phyloP scores from a whole-genome alignment of 2,113 vertebrate species.

The Odontophorus gujanensis region DNA sequence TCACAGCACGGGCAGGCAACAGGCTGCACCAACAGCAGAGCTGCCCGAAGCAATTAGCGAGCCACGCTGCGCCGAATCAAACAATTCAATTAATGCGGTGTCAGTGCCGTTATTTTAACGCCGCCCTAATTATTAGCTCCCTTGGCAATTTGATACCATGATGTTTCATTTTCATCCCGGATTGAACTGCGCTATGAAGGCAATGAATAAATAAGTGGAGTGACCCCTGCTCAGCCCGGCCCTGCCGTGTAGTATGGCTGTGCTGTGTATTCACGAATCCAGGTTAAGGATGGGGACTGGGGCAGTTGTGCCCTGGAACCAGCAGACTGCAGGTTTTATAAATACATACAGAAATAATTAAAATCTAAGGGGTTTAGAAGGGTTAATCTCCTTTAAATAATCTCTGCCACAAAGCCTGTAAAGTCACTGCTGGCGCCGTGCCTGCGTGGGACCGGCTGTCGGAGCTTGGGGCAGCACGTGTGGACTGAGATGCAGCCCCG shows the following conservation, averaged over 20 bases:
- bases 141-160: slow-evolving; percentile 18
- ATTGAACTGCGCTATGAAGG: neutral
- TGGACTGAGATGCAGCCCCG: neutral
- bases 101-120: slow-evolving; percentile 11
- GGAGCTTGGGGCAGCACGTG: slow-evolving; percentile 73
- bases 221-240: neutral
- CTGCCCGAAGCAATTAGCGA: neutral
- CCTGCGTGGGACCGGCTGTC: slow-evolving; percentile 78
- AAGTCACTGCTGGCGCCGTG: slow-evolving; percentile 80
- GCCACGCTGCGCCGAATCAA: neutral
- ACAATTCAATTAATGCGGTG: slow-evolving; percentile 31
- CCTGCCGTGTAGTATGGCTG: neutral
- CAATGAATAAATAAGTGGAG: slow-evolving; percentile 9
- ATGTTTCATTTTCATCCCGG: neutral
- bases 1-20: neutral
- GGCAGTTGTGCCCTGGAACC: slow-evolving; percentile 77
- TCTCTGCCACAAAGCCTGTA: slow-evolving; percentile 86
- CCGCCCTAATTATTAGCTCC: neutral
- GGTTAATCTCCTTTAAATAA: slow-evolving; percentile 91
- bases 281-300: slow-evolving; percentile 76
- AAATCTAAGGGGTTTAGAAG: slow-evolving; percentile 93
- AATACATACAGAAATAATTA: slow-evolving; percentile 95
- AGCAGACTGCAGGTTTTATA: slow-evolving; percentile 85
- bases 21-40: neutral
- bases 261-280: slow-evolving; percentile 28